A percentile compares a stretch with the other conserved stretches of the same genome.
phyloP scores from a whole-genome alignment of 2,797 vertebrate species.

The Manis javanica region DNA sequence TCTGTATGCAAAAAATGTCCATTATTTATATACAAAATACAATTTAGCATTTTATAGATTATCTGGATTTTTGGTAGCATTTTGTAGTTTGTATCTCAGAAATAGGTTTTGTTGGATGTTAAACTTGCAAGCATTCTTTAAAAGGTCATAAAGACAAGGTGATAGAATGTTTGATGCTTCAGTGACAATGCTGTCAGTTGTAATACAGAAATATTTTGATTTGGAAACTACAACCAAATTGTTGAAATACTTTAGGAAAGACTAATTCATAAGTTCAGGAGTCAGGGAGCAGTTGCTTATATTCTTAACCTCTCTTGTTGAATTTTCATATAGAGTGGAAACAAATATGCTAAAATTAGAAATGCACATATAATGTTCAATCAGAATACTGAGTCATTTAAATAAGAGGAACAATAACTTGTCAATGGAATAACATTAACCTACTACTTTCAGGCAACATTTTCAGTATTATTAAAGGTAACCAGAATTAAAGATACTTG shows the following conservation, averaged over 20 bases:
- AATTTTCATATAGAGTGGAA: slow-evolving; percentile 1
- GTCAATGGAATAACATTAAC: not conserved
- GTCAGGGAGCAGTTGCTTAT: not conserved
- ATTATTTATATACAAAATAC: too few relatives aligned
- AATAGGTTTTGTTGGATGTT: not conserved
- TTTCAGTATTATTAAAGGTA: slow-evolving; percentile 1
- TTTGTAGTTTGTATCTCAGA: not conserved
- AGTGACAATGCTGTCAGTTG: not conserved
- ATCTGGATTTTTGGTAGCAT: not conserved
- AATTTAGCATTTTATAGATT: not conserved
- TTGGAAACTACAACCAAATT: not conserved
- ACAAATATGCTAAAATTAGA: slow-evolving; percentile 46
- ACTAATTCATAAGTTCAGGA: not conserved
- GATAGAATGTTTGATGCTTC: not conserved
- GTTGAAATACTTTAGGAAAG: not conserved
- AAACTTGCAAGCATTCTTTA: not conserved
- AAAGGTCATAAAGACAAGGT: not conserved
- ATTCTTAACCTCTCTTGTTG: not conserved
- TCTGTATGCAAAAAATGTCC: fast-evolving
- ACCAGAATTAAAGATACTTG: not conserved
- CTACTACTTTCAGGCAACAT: not conserved
- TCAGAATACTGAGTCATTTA: not conserved
- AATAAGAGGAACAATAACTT: not conserved
- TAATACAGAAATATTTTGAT: slow-evolving; percentile 14
- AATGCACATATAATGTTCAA: not conserved